Percentiles rank a stretch among this genome's conserved stretches.
phyloP scores from a whole-genome alignment of 2,113 vertebrate species.

The Melanerpes formicivorus region DNA sequence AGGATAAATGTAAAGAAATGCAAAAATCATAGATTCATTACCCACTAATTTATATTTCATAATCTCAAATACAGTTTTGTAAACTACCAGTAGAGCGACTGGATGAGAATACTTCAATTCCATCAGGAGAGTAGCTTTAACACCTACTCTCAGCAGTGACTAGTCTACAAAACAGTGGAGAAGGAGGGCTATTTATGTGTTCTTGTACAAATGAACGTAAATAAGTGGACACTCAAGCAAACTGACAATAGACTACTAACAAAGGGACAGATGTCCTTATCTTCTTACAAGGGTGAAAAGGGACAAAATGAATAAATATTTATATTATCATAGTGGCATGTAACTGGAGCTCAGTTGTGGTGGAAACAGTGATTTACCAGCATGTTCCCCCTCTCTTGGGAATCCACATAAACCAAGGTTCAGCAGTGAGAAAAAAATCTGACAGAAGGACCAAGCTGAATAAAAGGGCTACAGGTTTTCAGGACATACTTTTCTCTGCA shows the following conservation, averaged over 20 bases:
- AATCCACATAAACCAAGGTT: background rate
- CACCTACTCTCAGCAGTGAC: background rate
- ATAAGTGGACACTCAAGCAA: conserved; percentile 12
- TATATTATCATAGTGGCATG: conserved; percentile 4
- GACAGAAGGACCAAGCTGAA: background rate
- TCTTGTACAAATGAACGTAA: background rate
- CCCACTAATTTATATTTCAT: background rate
- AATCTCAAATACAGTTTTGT: background rate
- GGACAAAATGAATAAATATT: conserved; percentile 53
- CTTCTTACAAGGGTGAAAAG: conserved; percentile 33
- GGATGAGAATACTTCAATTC: background rate
- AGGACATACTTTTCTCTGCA: background rate
- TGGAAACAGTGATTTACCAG: conserved; percentile 19
- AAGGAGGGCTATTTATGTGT: background rate
- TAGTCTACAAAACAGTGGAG: background rate
- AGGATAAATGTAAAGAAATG: background rate
- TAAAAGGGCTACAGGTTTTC: background rate
- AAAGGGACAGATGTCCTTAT: conserved; percentile 51
- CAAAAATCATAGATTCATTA: background rate
- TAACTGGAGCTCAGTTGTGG: conserved; percentile 34
- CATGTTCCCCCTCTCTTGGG: background rate
- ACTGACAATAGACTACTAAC: background rate
- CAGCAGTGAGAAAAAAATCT: background rate
- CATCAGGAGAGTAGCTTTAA: background rate
- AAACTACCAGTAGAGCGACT: background rate